Base-by-base conservation (phyloP, 2,113 vertebrate genomes). In the Phrynocephalus versicolor region DNA sequence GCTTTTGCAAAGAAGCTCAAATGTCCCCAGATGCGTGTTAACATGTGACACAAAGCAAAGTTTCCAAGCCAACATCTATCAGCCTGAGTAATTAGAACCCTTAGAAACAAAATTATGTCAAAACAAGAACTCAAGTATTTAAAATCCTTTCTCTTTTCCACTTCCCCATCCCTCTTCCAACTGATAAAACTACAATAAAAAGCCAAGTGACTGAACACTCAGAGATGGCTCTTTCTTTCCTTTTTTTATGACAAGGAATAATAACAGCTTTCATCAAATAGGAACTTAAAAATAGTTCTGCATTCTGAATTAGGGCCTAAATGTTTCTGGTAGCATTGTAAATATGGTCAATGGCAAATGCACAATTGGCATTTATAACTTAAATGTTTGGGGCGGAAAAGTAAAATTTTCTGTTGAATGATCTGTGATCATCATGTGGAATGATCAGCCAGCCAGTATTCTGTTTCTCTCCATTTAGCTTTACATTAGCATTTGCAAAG, bases 11-110 rank as follows among this genome's bases (percentile, higher is more conserved):
- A 96, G 91, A 96, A 92, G n/a, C 94, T 94, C 93, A 94, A 93
- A 93, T 90, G 88, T 92, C 95, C 89, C 92, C 79, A 91, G 95
- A 95, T 93, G 93, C 45, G 93, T 89, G 94, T 95, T 93, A 93
- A 96, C 95, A 94, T 92, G 92, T 95, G 96, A 96, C 94, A 94
- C 94, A 88, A 94, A 95, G 93, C 93, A 93, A 94, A 93, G 95
- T 93, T 96, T 95, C 95, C 94, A 96, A 96, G 96, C 91, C 96
- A 95, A 92, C 94, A 94, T 92, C 90, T 88, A 91, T 90, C 87
- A 93, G 94, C 91, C 94, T 92, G 95, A 94, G 88, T 91, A 94
- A 92, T 81, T 92, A 93, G 93, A 97, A 94, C 95, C 95, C 96
- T 96, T 96, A 91, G 90, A 95, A 64, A 94, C 75, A 92, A 96